Evolutionary conservation across 2,113 vertebrate species (phyloP).

Genomic region (Lethenteron reissneri): DNA sequence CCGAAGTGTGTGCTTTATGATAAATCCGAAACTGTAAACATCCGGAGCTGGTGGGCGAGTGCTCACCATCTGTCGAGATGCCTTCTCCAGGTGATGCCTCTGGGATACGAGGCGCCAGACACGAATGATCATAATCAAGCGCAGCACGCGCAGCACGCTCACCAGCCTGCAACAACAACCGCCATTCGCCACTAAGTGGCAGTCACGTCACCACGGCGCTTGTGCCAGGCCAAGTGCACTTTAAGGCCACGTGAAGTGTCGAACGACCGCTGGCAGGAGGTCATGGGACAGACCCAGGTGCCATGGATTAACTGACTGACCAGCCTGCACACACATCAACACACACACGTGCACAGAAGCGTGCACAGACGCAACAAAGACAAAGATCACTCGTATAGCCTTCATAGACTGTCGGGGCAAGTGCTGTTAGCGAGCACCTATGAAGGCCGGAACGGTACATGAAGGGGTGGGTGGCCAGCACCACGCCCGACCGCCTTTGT

Average conservation of each 20-base stretch:
- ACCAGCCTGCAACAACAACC: slow-evolving; percentile 27
- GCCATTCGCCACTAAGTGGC: neutral
- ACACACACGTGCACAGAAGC: neutral
- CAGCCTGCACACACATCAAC: slow-evolving; percentile 1
- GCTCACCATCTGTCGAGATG: slow-evolving; percentile 67
- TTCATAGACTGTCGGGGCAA: too few species aligned
- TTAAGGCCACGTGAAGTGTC: neutral
- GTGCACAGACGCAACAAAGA: too few species aligned
- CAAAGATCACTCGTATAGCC: too few species aligned
- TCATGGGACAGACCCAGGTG: neutral
- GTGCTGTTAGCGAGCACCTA: too few species aligned
- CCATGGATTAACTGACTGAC: neutral
- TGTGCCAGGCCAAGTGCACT: neutral
- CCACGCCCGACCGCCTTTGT: too few species aligned
- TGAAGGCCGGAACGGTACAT: too few species aligned
- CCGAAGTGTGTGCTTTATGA: too few species aligned
- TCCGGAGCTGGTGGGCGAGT: too few species aligned
- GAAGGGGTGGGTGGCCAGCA: too few species aligned
- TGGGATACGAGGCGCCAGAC: slow-evolving; percentile 56
- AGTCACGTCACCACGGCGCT: neutral
- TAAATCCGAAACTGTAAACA: too few species aligned
- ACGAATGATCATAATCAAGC: slow-evolving; percentile 53
- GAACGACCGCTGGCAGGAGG: neutral
- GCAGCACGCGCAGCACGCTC: slow-evolving; percentile 35
- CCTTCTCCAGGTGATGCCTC: slow-evolving; percentile 48